Conservation (phyloP, 2,797 vertebrate genomes). For the Microctenopoma steveboyesi region DNA sequence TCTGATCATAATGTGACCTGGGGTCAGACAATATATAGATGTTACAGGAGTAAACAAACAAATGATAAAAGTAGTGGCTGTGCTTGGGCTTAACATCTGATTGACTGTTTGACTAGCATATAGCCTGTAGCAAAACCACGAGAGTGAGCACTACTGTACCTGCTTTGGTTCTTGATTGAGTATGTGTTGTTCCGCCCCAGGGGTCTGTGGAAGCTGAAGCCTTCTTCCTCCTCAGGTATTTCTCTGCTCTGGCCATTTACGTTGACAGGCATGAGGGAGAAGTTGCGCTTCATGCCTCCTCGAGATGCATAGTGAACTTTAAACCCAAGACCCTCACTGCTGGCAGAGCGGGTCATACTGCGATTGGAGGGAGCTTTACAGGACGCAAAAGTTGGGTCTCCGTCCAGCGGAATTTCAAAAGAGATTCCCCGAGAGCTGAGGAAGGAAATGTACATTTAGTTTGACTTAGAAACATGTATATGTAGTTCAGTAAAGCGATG, state of each 20-base stretch:
- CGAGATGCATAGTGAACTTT: constrained; percentile 83
- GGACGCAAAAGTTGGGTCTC: constrained; percentile 79
- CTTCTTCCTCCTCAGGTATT: constrained; percentile 87
- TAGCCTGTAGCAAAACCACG: too few species aligned
- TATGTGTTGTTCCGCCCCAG: constrained; percentile 71
- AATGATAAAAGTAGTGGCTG: too few species aligned
- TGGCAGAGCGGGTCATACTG: constrained; percentile 90
- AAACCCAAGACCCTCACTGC: constrained; percentile 90
- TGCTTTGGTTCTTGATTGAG: constrained; percentile 77
- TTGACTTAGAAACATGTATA: background rate
- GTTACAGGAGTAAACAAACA: too few species aligned
- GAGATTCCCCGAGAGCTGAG: constrained; percentile 93
- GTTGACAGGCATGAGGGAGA: constrained; percentile 87
- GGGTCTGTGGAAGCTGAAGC: constrained; percentile 62
- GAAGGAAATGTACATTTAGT: background rate
- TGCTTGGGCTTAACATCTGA: too few species aligned
- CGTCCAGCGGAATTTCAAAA: constrained; percentile 96
- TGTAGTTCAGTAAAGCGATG: background rate
- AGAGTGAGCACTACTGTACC: constrained; percentile 46
- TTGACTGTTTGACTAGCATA: too few species aligned
- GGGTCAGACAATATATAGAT: too few species aligned
- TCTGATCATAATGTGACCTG: too few species aligned
- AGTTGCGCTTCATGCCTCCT: constrained; percentile 85
- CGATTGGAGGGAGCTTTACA: constrained; percentile 64
- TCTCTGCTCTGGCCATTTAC: constrained; percentile 87